Conservation (phyloP, 2,113 vertebrate genomes). For the Nipponia nippon region DNA sequence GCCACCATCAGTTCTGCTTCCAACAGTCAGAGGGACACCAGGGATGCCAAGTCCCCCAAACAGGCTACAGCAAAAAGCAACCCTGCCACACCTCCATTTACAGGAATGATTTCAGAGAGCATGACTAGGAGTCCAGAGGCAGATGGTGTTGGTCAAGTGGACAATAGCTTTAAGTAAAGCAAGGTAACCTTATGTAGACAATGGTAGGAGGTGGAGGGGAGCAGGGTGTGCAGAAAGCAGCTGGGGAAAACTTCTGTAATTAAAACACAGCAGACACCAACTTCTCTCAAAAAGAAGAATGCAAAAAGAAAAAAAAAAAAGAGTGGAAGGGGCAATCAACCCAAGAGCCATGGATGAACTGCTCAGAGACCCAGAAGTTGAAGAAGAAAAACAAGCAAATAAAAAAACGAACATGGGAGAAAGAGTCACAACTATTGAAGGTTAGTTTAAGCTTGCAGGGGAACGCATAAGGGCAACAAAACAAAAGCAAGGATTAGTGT, state of each 20-base stretch:
- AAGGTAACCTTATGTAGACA: background rate
- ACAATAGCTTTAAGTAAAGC: background rate
- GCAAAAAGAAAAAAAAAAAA: background rate
- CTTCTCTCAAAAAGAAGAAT: background rate
- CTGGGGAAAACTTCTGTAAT: background rate
- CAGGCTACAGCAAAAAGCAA: background rate
- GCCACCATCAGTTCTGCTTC: background rate
- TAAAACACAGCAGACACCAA: background rate
- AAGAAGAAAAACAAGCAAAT: background rate
- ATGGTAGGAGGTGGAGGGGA: background rate
- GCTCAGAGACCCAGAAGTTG: background rate
- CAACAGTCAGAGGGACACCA: background rate
- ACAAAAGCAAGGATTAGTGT: background rate
- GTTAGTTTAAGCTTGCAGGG: background rate
- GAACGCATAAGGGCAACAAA: background rate
- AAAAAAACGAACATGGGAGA: background rate
- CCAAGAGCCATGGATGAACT: background rate
- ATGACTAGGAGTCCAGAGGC: background rate
- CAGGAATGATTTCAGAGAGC: background rate
- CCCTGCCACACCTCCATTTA: rapidly evolving
- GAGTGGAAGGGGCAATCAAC: background rate
- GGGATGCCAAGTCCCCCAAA: background rate
- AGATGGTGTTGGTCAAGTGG: background rate
- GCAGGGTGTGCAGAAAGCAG: background rate
- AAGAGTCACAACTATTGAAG: background rate